A percentile compares a stretch with the other conserved stretches of the same genome.
Conservation (phyloP, 1,140 invertebrate genomes). For the Phthorimaea operculella region DNA sequence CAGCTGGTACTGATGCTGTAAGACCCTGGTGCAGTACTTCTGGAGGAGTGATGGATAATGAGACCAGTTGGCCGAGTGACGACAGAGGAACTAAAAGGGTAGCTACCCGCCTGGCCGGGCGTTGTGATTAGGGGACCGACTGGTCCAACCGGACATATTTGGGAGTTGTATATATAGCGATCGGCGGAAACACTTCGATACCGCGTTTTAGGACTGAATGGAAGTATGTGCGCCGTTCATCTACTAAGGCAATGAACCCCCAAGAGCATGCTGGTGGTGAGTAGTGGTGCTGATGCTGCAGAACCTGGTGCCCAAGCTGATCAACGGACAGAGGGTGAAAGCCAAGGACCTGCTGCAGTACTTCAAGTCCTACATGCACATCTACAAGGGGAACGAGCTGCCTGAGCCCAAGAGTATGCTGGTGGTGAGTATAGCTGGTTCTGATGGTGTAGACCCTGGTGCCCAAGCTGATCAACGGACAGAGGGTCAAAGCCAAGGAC, state of each 20-base stretch:
- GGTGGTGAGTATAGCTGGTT: conserved; percentile 75
- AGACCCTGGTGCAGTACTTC: conserved; percentile 96
- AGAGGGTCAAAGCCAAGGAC: too few species aligned
- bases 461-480: conserved; percentile 95
- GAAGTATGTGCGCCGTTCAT: conserved; percentile 97
- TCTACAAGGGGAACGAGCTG: conserved; percentile 96
- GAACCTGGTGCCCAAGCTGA: conserved; percentile 95
- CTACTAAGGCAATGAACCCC: conserved; percentile 97
- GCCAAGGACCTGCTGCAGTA: conserved; percentile 96
- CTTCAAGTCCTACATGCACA: conserved; percentile 97
- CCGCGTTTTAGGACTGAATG: too few species aligned
- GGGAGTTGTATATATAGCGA: too few species aligned
- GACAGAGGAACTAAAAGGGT: too few species aligned
- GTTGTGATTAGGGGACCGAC: too few species aligned
- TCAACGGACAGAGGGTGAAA: conserved; percentile 93
- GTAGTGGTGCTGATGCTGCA: conserved; percentile 87
- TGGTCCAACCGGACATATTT: too few species aligned
- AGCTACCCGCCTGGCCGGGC: too few species aligned
- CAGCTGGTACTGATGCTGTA: too few species aligned
- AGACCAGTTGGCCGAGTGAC: too few species aligned
- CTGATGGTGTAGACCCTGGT: conserved; percentile 84
- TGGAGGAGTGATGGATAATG: too few species aligned
- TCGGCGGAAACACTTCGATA: too few species aligned
- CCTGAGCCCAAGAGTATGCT: conserved; percentile 99
- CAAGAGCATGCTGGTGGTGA: conserved; percentile 98